Conservation (phyloP, 2,797 vertebrate species). For the Anabas testudineus region DNA sequence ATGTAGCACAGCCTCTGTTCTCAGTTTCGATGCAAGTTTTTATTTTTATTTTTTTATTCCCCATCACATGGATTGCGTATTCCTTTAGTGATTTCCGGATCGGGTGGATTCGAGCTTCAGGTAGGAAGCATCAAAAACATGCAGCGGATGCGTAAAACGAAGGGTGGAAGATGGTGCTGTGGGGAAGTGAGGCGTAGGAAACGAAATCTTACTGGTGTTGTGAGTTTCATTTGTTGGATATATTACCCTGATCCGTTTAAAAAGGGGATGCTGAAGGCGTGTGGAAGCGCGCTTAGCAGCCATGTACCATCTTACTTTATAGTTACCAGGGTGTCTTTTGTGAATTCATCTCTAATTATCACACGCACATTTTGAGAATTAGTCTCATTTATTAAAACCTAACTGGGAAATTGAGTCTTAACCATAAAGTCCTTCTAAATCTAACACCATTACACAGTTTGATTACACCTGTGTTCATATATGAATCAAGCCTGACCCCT, state of each 20-base stretch:
- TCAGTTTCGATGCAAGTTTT: background rate
- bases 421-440: background rate
- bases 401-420: background rate
- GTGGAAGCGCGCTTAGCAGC: background rate
- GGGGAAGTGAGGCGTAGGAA: too few species aligned
- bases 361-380: background rate
- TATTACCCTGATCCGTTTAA: too few species aligned
- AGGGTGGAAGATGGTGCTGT: too few species aligned
- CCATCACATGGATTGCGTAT: background rate
- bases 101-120: slow-evolving; percentile 39
- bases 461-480: background rate
- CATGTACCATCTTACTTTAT: background rate
- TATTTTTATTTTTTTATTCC: background rate
- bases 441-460: background rate
- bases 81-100: slow-evolving; percentile 28
- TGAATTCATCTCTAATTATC: background rate
- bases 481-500: background rate
- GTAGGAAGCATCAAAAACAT: slow-evolving; percentile 39
- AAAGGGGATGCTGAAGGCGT: background rate
- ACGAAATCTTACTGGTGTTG: fast-evolving
- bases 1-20: background rate
- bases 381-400: background rate
- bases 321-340: background rate
- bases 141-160: background rate
- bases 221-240: background rate